A percentile compares a stretch with the other conserved stretches of the same genome.
These are phyloP conservation scores for Paguma larvata DNA, from an alignment of 2,797 vertebrate genomes.

Conservation along the genomic window DNA sequence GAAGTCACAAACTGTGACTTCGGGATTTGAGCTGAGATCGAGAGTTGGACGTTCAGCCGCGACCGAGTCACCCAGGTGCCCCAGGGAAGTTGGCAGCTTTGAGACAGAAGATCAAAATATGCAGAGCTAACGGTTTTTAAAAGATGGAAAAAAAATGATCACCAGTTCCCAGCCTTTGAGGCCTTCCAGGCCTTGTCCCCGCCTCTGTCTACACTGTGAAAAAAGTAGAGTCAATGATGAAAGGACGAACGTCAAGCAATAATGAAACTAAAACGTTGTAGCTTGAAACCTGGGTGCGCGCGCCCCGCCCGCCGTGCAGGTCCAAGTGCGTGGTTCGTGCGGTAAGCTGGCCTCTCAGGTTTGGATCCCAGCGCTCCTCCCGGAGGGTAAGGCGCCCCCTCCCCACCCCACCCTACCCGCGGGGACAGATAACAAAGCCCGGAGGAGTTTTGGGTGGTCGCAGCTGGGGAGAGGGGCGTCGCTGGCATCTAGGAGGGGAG, in stretches of 20 bases:
- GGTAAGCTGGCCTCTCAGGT: neutral
- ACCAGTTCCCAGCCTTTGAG: neutral
- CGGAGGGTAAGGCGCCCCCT: neutral
- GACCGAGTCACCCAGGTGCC: too few species aligned
- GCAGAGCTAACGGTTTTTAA: neutral
- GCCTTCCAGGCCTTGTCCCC: neutral
- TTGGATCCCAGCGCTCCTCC: neutral
- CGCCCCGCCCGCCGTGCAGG: neutral
- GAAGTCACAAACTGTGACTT: too few species aligned
- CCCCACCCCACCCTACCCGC: fast-evolving
- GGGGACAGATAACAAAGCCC: neutral
- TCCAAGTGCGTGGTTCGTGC: neutral
- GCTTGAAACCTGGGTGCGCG: neutral
- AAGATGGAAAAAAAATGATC: neutral
- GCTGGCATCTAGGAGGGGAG: neutral
- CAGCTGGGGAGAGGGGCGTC: too few species aligned
- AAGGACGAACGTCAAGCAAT: neutral
- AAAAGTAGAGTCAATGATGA: neutral
- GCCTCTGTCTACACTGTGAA: neutral
- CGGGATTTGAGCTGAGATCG: too few species aligned
- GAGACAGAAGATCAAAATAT: neutral
- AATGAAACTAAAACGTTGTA: neutral
- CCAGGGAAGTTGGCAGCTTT: too few species aligned
- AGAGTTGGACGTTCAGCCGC: too few species aligned
- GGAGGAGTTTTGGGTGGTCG: neutral